These are phyloP conservation scores for Diadema setosum DNA, from an alignment of 35 echinoderm and acorn worm species.

Conservation along the genomic window DNA sequence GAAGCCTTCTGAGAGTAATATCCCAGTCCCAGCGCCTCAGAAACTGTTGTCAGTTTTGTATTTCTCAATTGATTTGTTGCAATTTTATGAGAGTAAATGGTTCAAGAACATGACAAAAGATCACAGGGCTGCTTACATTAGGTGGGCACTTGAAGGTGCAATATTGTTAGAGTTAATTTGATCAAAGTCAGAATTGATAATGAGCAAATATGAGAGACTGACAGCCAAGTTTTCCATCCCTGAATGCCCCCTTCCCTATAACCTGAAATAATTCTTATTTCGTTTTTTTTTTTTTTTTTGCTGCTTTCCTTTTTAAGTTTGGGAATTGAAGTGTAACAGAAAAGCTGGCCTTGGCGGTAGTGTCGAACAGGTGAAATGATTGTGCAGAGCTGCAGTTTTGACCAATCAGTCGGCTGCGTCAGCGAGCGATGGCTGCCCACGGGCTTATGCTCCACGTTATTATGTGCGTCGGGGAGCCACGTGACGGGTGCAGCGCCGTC, in stretches of 20 bases:
- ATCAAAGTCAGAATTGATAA: not conserved
- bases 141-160: not conserved
- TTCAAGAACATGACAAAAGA: not conserved
- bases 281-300: no score
- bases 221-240: no score
- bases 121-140: not conserved
- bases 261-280: not conserved
- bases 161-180: not conserved
- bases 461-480: not conserved
- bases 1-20: not conserved
- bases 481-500: not conserved
- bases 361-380: not conserved
- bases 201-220: not conserved
- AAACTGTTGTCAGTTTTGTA: conserved; percentile 5
- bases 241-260: no score
- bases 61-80: conserved; percentile 7
- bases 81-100: conserved; percentile 5
- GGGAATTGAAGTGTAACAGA: conserved; percentile 14
- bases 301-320: conserved; percentile 7
- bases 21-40: not conserved
- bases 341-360: not conserved
- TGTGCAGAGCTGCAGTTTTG: not conserved
- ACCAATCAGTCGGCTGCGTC: not conserved
- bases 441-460: conserved; percentile 3
- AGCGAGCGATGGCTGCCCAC: not conserved